Base-by-base conservation (phyloP, 2,113 vertebrate species). In the Carassius carassius region DNA sequence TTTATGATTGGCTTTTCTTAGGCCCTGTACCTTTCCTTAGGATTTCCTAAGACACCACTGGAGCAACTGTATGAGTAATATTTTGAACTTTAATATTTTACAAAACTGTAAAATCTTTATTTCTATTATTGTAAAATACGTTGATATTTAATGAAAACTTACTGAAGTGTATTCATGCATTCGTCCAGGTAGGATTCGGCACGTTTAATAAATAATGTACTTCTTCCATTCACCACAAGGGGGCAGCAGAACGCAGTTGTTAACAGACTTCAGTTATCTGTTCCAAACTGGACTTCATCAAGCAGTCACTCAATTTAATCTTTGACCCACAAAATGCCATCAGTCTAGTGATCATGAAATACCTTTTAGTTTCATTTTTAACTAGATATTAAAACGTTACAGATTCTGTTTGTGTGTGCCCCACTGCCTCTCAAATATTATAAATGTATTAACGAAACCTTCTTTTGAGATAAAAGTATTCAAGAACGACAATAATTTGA, bases 211-310 rank as follows among this genome's bases (percentile, higher is more conserved):
- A 10, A 10, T 51, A 1, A 16, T 76, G 25, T 56, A 56, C 49
- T 77, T 77, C 25, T 77, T 58, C 1, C 23, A 44, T 37, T 62
- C 6, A 44, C 77, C 77, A 78, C 56, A 62, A 60, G 77, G 7
- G 12, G 0, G 77, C 77, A 78, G 56, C 21, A 78, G 56, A 21
- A 35, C 5, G 12, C 74, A 3, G 35, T 10, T 29, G 14, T 76
- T 76, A 19, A 77, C 25, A 32, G 17, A 70, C 35, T 37, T 37
- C 35, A 37, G 14, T 6, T 51, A 35, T 35, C 17, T 77, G 17
- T 70, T 4, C 67, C n/a, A 41, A 41, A 41, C 35, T 72, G 17
- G 35, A 72, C 10, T 10, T 37, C 16, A 21, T 11, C 32, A 5
- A 4, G 32, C 32, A 21, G 17, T 17, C 67, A 37, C 17, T 4